These are phyloP conservation scores for Sylvilagus floridanus DNA, from an alignment of 2,797 vertebrate species.

Conservation along the genomic window DNA sequence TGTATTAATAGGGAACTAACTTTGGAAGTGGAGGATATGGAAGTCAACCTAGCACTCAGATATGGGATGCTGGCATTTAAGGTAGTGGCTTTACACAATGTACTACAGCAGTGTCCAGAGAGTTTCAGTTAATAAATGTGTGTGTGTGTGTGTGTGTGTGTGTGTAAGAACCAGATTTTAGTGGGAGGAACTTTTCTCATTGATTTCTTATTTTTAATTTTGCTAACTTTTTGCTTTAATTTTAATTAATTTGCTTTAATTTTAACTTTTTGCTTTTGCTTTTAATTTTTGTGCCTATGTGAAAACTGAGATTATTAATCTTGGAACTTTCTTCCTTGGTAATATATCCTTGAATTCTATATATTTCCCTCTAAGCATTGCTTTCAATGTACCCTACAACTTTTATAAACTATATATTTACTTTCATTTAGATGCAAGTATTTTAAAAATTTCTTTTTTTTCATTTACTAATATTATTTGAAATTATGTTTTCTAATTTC, in stretches of 20 bases:
- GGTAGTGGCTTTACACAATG: too few species aligned
- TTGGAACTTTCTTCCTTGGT: not conserved
- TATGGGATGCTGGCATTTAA: too few species aligned
- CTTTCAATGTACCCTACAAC: not conserved
- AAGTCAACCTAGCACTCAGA: too few species aligned
- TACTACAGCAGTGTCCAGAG: too few species aligned
- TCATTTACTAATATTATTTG: not conserved
- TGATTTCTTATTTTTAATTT: not conserved
- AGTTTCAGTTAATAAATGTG: too few species aligned
- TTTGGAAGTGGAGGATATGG: too few species aligned
- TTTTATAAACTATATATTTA: not conserved
- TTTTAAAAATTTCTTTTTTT: not conserved
- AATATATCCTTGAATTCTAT: not conserved
- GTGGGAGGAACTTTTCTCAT: not conserved
- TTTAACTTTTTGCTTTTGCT: too few species aligned
- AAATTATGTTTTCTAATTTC: not conserved
- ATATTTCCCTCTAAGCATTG: not conserved
- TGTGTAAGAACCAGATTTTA: not conserved
- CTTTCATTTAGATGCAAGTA: not conserved
- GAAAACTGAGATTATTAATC: not conserved
- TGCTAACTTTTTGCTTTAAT: not conserved
- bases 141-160: not conserved
- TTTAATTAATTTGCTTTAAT: too few species aligned
- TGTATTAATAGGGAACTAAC: not conserved
- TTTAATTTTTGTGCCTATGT: not conserved